A percentile compares a stretch with the other conserved stretches of the same genome.
phyloP scores from a whole-genome alignment of 2,888 invertebrate species.

The Dicyrtoma fusca region DNA sequence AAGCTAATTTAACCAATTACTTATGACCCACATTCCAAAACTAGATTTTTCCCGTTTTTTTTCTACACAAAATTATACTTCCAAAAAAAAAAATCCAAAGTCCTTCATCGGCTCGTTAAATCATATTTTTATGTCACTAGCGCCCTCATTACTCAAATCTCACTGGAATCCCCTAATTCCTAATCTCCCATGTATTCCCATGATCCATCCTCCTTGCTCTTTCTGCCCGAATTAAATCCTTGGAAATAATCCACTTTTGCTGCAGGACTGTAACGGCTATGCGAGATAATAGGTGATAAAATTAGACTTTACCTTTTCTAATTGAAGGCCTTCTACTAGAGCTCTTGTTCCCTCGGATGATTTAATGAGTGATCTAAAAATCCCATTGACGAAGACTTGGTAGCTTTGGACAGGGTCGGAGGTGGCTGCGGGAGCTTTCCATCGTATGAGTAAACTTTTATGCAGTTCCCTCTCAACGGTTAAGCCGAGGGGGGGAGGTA shows the following conservation, averaged over 20 bases:
- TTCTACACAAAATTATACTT: not conserved
- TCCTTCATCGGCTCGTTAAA: too few species aligned
- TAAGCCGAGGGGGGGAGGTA: slow-evolving; percentile 7
- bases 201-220: too few species aligned
- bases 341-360: slow-evolving; percentile 9
- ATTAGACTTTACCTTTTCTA: slow-evolving; percentile 9
- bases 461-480: slow-evolving; percentile 10
- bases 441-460: slow-evolving; percentile 18
- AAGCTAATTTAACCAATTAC: not conserved
- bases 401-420: not conserved
- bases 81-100: too few species aligned
- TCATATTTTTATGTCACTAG: too few species aligned
- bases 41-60: not conserved
- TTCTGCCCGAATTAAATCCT: too few species aligned
- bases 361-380: not conserved
- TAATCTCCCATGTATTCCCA: too few species aligned
- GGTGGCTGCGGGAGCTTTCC: not conserved
- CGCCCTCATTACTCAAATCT: too few species aligned
- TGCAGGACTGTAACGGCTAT: too few species aligned
- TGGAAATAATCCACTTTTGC: too few species aligned
- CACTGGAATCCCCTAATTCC: too few species aligned
- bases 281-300: not conserved
- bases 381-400: slow-evolving; percentile 14
- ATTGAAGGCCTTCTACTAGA: slow-evolving; percentile 13
- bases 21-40: not conserved